Conservation (phyloP, 2,113 vertebrate genomes). For the Carassius auratus region DNA sequence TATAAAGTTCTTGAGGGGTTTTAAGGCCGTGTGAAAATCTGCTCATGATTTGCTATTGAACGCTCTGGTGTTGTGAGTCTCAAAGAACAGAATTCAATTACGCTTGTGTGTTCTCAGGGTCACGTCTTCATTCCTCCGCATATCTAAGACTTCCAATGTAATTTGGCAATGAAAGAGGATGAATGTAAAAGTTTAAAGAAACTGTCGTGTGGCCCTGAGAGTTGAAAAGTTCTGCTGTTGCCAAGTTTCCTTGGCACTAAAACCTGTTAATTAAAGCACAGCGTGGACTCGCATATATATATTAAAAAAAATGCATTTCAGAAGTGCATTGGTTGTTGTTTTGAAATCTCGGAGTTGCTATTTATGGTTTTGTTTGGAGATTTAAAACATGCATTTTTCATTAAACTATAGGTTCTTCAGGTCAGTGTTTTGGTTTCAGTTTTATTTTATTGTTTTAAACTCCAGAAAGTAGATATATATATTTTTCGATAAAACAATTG, state of each 20-base stretch:
- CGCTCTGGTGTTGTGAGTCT: neutral
- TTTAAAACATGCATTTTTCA: neutral
- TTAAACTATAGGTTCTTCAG: neutral
- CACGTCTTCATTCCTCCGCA: slow-evolving; percentile 6
- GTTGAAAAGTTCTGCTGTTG: neutral
- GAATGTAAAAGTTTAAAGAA: slow-evolving; percentile 10
- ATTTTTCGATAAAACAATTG: neutral
- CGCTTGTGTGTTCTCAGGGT: slow-evolving; percentile 2
- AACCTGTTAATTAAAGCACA: slow-evolving; percentile 13
- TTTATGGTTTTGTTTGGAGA: neutral
- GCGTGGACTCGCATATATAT: neutral
- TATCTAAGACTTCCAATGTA: slow-evolving; percentile 7
- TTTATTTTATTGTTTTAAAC: no score
- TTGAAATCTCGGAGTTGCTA: neutral
- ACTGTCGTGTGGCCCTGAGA: neutral
- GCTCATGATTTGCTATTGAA: neutral
- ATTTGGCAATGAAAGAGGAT: slow-evolving; percentile 11
- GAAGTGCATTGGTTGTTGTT: neutral
- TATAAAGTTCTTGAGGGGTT: neutral
- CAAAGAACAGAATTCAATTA: neutral
- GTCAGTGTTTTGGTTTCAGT: neutral
- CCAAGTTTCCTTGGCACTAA: slow-evolving; percentile 2
- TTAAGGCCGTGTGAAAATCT: neutral
- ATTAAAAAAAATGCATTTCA: neutral
- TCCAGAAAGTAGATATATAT: no score